These are phyloP conservation scores for Pheosia gnoma DNA, from an alignment of 2,888 invertebrate genomes.

Conservation along the genomic window DNA sequence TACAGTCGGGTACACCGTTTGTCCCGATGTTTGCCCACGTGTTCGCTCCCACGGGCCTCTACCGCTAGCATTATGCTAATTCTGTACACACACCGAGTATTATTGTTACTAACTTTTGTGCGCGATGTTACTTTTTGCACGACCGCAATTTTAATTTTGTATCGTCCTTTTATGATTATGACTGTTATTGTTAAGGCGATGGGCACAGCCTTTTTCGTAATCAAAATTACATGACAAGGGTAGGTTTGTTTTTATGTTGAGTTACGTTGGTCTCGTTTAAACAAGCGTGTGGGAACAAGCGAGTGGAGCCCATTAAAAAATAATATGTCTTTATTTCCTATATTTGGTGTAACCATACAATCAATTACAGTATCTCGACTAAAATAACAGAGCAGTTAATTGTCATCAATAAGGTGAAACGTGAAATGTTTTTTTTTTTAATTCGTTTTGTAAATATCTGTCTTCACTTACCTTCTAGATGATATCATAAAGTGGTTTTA, in stretches of 20 bases:
- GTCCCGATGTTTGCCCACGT: constrained; percentile 70
- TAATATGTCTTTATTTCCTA: no score
- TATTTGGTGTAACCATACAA: no score
- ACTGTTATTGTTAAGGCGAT: constrained; percentile 20
- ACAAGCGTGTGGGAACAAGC: no score
- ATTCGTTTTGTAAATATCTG: no score
- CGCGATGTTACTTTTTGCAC: constrained; percentile 46
- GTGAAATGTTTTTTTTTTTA: no score
- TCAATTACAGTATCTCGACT: no score
- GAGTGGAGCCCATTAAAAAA: no score
- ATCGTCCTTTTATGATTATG: constrained; percentile 28
- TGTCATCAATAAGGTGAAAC: no score
- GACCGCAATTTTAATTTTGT: constrained; percentile 33
- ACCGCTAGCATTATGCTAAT: constrained; percentile 77
- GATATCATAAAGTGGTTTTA: no score
- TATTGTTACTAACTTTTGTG: constrained; percentile 64
- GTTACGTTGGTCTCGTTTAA: no score
- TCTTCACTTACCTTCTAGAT: no score
- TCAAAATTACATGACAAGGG: constrained; percentile 10
- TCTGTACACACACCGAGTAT: constrained; percentile 58
- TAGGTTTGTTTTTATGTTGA: background rate
- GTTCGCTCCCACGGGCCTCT: constrained; percentile 64
- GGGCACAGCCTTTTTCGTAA: constrained; percentile 8
- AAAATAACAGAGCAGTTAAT: no score
- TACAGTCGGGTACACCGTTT: constrained; percentile 42